These are phyloP conservation scores for Petrocephalus schoutedeni DNA, from an alignment of 2,797 vertebrate genomes.

Conservation along the genomic window DNA sequence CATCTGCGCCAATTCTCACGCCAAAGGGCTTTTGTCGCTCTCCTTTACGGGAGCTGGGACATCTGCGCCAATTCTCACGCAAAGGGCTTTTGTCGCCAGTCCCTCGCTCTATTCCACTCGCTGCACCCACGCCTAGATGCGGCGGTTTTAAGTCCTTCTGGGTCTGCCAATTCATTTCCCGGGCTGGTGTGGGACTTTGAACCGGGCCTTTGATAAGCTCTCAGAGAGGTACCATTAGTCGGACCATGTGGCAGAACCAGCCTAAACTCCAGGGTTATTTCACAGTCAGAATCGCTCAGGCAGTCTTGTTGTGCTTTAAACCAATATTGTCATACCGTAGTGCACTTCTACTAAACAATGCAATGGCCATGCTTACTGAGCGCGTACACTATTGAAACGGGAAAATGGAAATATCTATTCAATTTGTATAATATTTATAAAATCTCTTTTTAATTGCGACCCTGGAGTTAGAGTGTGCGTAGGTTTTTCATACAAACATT, in stretches of 20 bases:
- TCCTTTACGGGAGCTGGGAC: no score
- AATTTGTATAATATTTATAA: not conserved
- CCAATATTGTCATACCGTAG: not conserved
- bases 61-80: not conserved
- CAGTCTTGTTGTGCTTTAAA: not conserved
- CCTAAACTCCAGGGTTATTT: not conserved
- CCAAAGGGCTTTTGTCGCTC: not conserved
- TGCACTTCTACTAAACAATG: not conserved
- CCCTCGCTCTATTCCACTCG: not conserved
- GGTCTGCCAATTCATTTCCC: not conserved
- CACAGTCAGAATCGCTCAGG: not conserved
- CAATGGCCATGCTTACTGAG: not conserved
- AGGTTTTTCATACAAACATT: not conserved
- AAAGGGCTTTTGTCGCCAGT: not conserved
- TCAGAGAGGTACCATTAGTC: not conserved
- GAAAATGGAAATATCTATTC: not conserved
- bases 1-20: not conserved
- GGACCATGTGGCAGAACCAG: not conserved
- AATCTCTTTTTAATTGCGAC: not conserved
- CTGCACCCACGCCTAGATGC: not conserved
- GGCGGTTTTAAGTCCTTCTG: not conserved
- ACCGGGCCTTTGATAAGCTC: not conserved
- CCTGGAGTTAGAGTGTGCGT: not conserved
- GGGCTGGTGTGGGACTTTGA: not conserved
- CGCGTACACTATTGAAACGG: not conserved